phyloP scores from a whole-genome alignment of 2,888 invertebrate genomes.

The Nudaria mundana region DNA sequence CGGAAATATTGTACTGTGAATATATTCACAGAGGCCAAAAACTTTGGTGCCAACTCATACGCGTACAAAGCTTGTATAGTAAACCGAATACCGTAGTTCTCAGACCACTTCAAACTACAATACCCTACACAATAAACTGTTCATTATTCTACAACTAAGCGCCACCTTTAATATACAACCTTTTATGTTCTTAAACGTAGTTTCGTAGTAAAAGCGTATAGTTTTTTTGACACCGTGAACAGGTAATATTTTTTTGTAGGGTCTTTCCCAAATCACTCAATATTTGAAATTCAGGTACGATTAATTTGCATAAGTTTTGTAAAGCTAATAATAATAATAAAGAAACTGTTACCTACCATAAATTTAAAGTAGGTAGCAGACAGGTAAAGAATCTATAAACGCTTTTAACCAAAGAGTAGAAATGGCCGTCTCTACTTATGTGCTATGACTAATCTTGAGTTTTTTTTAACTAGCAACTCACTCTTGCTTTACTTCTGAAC shows the following conservation, averaged over 20 bases:
- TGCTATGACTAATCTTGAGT: too few relatives aligned
- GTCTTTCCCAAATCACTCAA: slow-evolving; percentile 51
- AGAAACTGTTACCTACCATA: too few relatives aligned
- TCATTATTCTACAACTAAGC: slow-evolving; percentile 56
- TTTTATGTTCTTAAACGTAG: slow-evolving; percentile 56
- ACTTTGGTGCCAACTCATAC: too few relatives aligned
- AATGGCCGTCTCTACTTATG: too few relatives aligned
- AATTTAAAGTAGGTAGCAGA: too few relatives aligned
- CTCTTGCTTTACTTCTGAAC: too few relatives aligned
- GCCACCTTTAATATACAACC: slow-evolving; percentile 61
- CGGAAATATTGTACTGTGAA: too few relatives aligned
- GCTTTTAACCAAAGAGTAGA: too few relatives aligned
- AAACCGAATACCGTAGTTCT: slow-evolving; percentile 36
- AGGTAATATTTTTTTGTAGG: slow-evolving; percentile 59
- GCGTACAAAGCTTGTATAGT: slow-evolving; percentile 34
- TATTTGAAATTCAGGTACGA: slow-evolving; percentile 36
- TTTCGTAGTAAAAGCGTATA: slow-evolving; percentile 65
- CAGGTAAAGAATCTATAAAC: too few relatives aligned
- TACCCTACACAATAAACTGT: slow-evolving; percentile 42
- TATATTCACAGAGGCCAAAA: too few relatives aligned
- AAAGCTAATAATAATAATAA: too few relatives aligned
- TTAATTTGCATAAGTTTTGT: slow-evolving; percentile 30
- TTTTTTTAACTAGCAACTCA: too few relatives aligned
- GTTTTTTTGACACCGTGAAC: slow-evolving; percentile 43
- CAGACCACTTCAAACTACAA: slow-evolving; percentile 49